These are phyloP conservation scores for Pantherophis alleghaniensis DNA, from an alignment of 2,797 vertebrate species.

Conservation along the genomic window DNA sequence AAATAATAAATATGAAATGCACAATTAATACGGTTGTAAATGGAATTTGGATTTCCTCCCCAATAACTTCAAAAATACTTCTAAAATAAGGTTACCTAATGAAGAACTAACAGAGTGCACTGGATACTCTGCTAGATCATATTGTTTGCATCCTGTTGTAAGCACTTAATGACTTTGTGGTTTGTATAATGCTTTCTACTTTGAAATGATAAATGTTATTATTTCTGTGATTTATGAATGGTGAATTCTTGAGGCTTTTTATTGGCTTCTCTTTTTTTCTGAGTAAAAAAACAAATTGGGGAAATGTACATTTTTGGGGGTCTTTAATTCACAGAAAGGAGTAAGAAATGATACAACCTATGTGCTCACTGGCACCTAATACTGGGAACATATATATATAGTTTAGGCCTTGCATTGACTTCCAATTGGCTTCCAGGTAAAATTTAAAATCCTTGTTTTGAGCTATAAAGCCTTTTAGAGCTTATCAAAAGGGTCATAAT, in stretches of 20 bases:
- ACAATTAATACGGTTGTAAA: background rate
- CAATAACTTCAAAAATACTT: background rate
- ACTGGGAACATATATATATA: background rate
- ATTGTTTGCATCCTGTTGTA: background rate
- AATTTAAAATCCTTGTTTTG: background rate
- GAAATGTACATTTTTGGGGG: background rate
- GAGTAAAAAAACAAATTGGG: background rate
- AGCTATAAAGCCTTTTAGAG: background rate
- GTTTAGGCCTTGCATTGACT: background rate
- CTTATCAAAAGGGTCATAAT: background rate
- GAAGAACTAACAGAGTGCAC: background rate
- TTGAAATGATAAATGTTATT: background rate
- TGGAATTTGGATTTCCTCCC: constrained; percentile 30
- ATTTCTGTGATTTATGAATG: background rate
- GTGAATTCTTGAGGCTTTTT: background rate
- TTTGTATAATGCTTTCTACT: background rate
- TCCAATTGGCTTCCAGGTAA: background rate
- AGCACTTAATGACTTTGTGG: background rate
- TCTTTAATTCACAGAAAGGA: background rate
- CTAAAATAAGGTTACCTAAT: background rate
- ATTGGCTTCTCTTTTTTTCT: background rate
- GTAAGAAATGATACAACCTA: background rate
- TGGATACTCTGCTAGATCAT: background rate
- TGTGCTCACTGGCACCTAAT: background rate
- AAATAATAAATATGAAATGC: accelerated